Base-by-base conservation (phyloP, 2,888 invertebrate genomes). In the Chrysolina oricalcia region DNA sequence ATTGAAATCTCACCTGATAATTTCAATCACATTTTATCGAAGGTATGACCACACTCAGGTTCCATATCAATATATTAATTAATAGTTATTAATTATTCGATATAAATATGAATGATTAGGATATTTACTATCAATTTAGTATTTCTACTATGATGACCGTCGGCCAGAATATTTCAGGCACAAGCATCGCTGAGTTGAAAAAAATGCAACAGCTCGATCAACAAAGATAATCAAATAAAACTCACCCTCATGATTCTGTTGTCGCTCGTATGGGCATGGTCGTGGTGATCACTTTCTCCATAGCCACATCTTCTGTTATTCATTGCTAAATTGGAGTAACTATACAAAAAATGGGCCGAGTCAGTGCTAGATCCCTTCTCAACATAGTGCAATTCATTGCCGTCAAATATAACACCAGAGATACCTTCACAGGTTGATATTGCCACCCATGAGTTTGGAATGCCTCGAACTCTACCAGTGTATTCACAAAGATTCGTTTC, bases 321-420 rank as follows among this genome's bases (percentile, higher is more conserved):
- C 0, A 90, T 90, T 3, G 85, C 83, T 70, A 85, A 70, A 85
- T 95, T 92, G 1, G 91, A 88, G 83, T 94, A 93, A 80, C 91
- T 93, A 88, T 94, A 94, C 21, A 94, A 80, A 86, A 91, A 93
- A 87, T 94, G 94, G 9, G 87, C 84, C 53, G 84, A 78, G 64
- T 85, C 83, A 9, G 82, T 59, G 19, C 78, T 70, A 6, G 63
- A 76, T 23, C 85, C 86, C 74, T 89, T 89, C 81, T 93, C 91
- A 70, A 97, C 92, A 87, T 96, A 95, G 87, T 93, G 94, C 88
- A 94, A 92, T 76, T 92, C 91, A 76, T 90, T 87, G 40, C 96
- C 96, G 86, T 97, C 96, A 87, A 92, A 95, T 78, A 97, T 91
- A 75, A 96, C 91, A 8, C 97, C 97, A 69, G 93, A 92, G 56